Evolutionary conservation across 64 coral and sea anemone genomes (phyloP), one percentile per base, ranked within the genome.

Genomic region (Orbicella faveolata): DNA sequence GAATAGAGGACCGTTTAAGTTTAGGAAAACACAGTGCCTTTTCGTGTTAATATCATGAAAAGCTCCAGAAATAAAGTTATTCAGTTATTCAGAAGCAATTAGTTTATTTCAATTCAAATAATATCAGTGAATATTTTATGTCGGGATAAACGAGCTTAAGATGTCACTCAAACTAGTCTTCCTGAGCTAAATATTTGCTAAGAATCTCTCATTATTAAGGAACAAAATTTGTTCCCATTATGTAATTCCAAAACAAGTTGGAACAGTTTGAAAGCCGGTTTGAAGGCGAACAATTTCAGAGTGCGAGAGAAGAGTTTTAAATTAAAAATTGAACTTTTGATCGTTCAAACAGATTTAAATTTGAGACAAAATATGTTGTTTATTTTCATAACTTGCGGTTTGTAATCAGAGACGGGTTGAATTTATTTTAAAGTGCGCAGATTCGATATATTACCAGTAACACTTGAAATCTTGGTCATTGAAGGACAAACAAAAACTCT

Each of bases 331-430:
- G 15, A 59, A 59, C 55, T 59, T 59, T 59, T 4, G 7, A 48
- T 48, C 0, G 5, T 48, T 4, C 44, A 59, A 59, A 59, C 55
- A 59, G 55, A 59, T 59, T 57, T 59, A 59, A 59, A 59, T 59
- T 9, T 59, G 10, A 76, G 76, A 78, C 48, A 23, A 78, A 78
- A 78, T 48, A 54, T 23, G 6, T 78, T 78, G 12, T 59, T 59
- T 78, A 52, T 39, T 82, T 62, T 21, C 9, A 37, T 82, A 30
- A 10, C 36, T 64, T 82, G 79, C 34, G 57, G 79, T 82, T 74
- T 35, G 17, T 0, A 37, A 15, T 33, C 10, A 82, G 63, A 19
- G 44, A 6, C 7, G 44, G 30, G 30, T 63, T 59, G 34, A 64
- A 66, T 64, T 82, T 59, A 17, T 64, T 33, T 82, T 82, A 17